A percentile compares a stretch with the other conserved stretches of the same genome.
These are phyloP conservation scores for Poeciliopsis turrubarensis DNA, from an alignment of 2,113 vertebrate species.

Conservation along the genomic window DNA sequence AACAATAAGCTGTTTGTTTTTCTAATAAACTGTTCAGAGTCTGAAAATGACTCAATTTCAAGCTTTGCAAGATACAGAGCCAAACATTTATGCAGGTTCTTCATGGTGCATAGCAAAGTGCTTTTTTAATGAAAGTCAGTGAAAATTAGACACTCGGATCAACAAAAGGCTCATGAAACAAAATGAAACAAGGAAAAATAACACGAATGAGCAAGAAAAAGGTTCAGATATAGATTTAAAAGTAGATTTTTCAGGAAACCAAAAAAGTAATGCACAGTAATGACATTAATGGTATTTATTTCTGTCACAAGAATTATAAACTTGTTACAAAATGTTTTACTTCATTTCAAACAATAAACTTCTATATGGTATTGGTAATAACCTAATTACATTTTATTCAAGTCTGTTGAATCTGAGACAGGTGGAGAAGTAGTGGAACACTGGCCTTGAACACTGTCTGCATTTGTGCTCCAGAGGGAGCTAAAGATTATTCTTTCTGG, in stretches of 20 bases:
- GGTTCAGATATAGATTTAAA: not conserved
- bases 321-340: not conserved
- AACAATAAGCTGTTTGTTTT: not conserved
- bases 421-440: not conserved
- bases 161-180: too few species aligned
- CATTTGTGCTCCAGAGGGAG: not conserved
- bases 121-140: too few species aligned
- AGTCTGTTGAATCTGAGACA: not conserved
- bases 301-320: not conserved
- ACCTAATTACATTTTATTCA: not conserved
- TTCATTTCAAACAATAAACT: not conserved
- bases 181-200: not conserved
- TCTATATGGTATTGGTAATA: not conserved
- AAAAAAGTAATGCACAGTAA: not conserved
- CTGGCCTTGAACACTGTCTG: not conserved
- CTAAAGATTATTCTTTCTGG: not conserved
- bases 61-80: too few species aligned
- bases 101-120: not conserved
- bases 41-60: not conserved
- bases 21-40: not conserved
- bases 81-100: not conserved
- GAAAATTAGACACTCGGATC: too few species aligned
- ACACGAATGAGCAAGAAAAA: too few species aligned
- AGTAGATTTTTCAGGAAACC: not conserved
- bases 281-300: not conserved